Base-by-base conservation (phyloP, 1,140 invertebrate genomes). In the Calycopis cecrops region DNA sequence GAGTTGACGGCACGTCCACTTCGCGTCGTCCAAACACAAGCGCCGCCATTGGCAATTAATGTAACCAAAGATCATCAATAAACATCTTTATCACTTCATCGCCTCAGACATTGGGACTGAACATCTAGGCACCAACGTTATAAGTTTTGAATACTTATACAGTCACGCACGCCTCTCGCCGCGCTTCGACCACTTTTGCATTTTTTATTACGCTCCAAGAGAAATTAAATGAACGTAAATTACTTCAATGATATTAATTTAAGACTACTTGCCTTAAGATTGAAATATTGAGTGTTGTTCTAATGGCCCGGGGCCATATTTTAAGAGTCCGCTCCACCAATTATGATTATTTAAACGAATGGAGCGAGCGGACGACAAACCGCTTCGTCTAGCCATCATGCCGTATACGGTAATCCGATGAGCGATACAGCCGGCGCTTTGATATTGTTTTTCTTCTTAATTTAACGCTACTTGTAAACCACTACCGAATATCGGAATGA, bases 41-140 rank as follows among this genome's bases (percentile, higher is more conserved):
- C 73, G 76, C 79, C 82, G 79, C 79, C 77, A 75, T 73, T 76
- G 73, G 80, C 83, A 84, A 86, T 86, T 84, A 86, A 82, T 77
- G 78, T 76, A 73, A 73, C 73, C 67, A 68, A 82, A 82, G 78
- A 86, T 85, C 81, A 86, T 86, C 81, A 85, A 82, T 86, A 86
- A 86, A 81, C 76, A 80, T 71, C 73, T 85, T 85, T 85, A 86
- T 86, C 83, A 82, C 78, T 80, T 78, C 79, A 86, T 86, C 80
- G 73, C 71, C 65, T 67, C 70, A 73, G 76, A 81, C 76, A 80
- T 63, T 65, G 62, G 52, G 69, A 75, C 71, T 76, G 75, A 77
- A 73, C 67, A 76, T 71, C 74, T 73, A 74, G 72, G 67, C 65
- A 66, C 69, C 72, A 65, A 62, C 60, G 65, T 76, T 77, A 77